Percentiles rank a stretch among this genome's conserved stretches.
Evolutionary conservation across 2,888 invertebrate species (phyloP).

Genomic region (Eristalis intricaria): DNA sequence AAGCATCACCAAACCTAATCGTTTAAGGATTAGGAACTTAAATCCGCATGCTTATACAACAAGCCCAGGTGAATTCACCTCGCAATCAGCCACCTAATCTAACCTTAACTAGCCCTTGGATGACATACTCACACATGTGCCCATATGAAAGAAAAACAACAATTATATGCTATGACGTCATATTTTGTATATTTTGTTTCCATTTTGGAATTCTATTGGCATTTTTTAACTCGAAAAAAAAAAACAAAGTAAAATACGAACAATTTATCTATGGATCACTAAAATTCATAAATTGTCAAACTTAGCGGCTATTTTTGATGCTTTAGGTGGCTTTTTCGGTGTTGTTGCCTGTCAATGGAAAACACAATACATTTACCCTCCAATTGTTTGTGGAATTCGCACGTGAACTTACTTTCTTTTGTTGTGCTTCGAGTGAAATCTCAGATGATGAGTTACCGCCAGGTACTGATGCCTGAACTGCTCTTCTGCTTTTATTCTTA

Average conservation of each 20-base stretch:
- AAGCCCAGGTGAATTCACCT: too few species aligned
- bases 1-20: too few species aligned
- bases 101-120: too few species aligned
- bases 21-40: too few species aligned
- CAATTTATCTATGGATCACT: neutral
- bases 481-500: neutral
- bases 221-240: conserved; percentile 4
- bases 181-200: conserved; percentile 19
- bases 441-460: neutral
- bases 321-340: conserved; percentile 46
- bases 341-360: neutral
- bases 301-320: conserved; percentile 75
- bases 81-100: too few species aligned
- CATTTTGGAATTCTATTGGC: conserved; percentile 22
- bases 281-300: conserved; percentile 67
- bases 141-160: neutral
- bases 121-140: too few species aligned
- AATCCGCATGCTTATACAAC: too few species aligned
- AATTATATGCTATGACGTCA: conserved; percentile 18
- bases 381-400: neutral
- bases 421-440: neutral
- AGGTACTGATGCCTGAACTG: neutral
- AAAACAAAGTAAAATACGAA: too few species aligned
- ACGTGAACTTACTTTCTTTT: conserved; percentile 25
- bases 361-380: neutral